Percentiles rank a stretch among this genome's conserved stretches.
Evolutionary conservation across 2,888 invertebrate genomes (phyloP).

Genomic region (Siphlonurus alternatus): DNA sequence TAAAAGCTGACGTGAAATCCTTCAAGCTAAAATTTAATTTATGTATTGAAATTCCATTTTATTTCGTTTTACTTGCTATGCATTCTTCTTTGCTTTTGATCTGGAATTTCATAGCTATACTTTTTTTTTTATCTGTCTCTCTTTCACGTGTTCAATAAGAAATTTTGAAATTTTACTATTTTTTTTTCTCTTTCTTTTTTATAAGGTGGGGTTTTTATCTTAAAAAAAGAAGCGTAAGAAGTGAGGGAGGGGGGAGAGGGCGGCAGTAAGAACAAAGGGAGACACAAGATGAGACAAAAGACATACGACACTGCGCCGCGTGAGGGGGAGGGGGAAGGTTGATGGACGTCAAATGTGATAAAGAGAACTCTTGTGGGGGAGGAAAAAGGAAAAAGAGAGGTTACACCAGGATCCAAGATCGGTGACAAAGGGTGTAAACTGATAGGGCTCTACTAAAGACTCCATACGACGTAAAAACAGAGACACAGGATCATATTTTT

Average conservation of each 20-base stretch:
- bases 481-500: too few species aligned
- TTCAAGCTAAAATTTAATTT: too few species aligned
- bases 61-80: background rate
- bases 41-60: too few species aligned
- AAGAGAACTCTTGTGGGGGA: background rate
- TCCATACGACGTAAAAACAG: background rate
- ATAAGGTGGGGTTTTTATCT: background rate
- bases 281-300: background rate
- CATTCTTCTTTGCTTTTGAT: background rate
- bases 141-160: background rate
- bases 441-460: constrained; percentile 1
- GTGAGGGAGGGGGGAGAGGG: background rate
- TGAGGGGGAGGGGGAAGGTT: background rate
- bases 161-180: too few species aligned
- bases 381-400: background rate
- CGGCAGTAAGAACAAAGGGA: background rate
- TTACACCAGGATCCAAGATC: background rate
- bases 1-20: too few species aligned
- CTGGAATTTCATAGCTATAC: background rate
- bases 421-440: constrained; percentile 1
- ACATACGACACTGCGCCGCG: background rate
- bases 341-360: constrained; percentile 1
- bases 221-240: background rate
- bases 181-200: too few species aligned
- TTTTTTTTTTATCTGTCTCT: background rate